Base-by-base conservation (phyloP, 2,888 invertebrate genomes). In the Amblyteles armatorius region DNA sequence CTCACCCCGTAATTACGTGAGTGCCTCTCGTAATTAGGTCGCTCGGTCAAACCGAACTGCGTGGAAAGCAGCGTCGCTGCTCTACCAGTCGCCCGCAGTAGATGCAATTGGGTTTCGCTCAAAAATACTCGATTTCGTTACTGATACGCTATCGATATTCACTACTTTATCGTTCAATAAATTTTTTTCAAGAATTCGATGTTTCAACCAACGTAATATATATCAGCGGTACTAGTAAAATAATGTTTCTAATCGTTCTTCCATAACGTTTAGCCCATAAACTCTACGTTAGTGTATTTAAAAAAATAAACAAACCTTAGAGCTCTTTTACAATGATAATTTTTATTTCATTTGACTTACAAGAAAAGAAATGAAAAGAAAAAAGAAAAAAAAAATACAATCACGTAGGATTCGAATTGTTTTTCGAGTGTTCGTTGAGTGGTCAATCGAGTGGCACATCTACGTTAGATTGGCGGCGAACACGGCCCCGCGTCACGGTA, bases 21-120 rank as follows among this genome's bases (percentile, higher is more conserved):
- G 83, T 85, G 80, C 79, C 78, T 77, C 77, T 76, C 72, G 83
- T 86, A 88, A 87, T 87, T 88, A 82, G 88, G 88, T 88, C 88
- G 84, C 83, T 83, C 87, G 88, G 85, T 84, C 85, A 86, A 83
- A 87, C 84, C 84, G 65, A 83, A 74, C 65, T 76, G 78, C 82
- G 76, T 79, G 78, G 74, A 82, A 79, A 82, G 69, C 77, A 82
- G 22, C 50, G 52, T 44, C 36, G 55, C 50, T 50, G 63, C 76
- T 72, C 19, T 71, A 69, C 65, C 36, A 69, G 76, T 52, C 36
- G 7, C 52, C 5, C 63, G 33, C 76, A 16, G 76, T 19, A 33
- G 65, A 36, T 76, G 26, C 76, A 50, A 76, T 73, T 26, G 50
- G 65, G 52, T 50, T 76, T 52, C 50, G n/a, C 19, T 48, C 33